phyloP scores from a whole-genome alignment of 2,113 vertebrate genomes.

The Salvelinus sp. region DNA sequence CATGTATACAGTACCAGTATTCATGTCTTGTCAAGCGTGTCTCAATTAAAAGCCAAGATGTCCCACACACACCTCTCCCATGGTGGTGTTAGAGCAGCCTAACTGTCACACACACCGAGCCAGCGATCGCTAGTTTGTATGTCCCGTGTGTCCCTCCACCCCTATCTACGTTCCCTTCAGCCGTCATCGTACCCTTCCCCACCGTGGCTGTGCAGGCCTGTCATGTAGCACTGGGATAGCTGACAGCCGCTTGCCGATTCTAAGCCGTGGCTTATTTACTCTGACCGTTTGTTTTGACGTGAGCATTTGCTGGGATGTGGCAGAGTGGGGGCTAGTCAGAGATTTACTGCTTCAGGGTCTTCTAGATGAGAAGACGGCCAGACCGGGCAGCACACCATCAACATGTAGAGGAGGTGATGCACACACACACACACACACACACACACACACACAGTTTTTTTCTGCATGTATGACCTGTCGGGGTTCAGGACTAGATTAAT shows the following conservation, averaged over 20 bases:
- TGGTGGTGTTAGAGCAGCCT: conserved; percentile 43
- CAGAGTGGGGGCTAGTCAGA: conserved; percentile 41
- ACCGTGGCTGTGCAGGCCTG: conserved; percentile 36
- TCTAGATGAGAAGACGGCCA: conserved; percentile 18
- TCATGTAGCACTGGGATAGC: conserved; percentile 48
- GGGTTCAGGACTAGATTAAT: conserved; percentile 5
- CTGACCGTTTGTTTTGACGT: conserved; percentile 68
- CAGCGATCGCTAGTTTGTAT: neutral
- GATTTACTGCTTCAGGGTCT: conserved; percentile 42
- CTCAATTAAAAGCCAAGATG: conserved; percentile 34
- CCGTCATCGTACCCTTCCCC: conserved; percentile 54
- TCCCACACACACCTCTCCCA: conserved; percentile 58
- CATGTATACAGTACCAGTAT: neutral
- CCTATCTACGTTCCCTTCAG: conserved; percentile 45
- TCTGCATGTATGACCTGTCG: conserved; percentile 22
- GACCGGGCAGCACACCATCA: conserved; percentile 15
- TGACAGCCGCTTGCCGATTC: conserved; percentile 72
- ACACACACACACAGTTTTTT: conserved; percentile 20
- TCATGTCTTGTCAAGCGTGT: conserved; percentile 35
- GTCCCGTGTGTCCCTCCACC: conserved; percentile 37
- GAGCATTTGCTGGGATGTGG: conserved; percentile 45
- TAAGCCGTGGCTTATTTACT: conserved; percentile 68
- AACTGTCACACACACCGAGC: neutral
- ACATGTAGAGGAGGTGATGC: conserved; percentile 14
- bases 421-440: no score